phyloP scores from a whole-genome alignment of 2,888 invertebrate species.

The Lasioglossum figueresi region DNA sequence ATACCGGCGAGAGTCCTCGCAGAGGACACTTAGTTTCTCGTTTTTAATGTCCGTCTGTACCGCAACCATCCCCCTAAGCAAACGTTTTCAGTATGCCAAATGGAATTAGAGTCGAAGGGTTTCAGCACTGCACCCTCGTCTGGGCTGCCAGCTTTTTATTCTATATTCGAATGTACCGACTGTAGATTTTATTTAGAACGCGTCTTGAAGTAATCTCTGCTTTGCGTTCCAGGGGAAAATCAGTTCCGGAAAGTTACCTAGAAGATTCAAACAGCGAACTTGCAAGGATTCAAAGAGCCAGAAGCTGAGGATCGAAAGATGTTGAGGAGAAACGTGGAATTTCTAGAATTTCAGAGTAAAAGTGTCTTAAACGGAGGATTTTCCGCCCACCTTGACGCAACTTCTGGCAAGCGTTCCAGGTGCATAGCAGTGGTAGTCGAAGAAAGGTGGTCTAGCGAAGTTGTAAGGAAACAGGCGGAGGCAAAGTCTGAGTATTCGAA shows the following conservation, averaged over 20 bases:
- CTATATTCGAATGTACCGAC: not conserved
- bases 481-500: not conserved
- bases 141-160: not conserved
- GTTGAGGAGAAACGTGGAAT: not conserved
- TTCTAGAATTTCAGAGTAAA: not conserved
- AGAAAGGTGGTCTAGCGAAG: constrained; percentile 73
- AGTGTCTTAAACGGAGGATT: not conserved
- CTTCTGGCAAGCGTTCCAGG: not conserved
- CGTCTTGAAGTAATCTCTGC: not conserved
- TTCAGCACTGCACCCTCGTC: not conserved
- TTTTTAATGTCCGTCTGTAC: constrained; percentile 46
- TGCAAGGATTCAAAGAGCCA: not conserved
- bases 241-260: not conserved
- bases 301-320: not conserved
- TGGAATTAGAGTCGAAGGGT: constrained; percentile 35
- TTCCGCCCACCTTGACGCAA: not conserved
- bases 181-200: not conserved
- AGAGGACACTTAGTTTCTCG: constrained; percentile 70
- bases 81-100: constrained; percentile 38
- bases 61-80: constrained; percentile 16
- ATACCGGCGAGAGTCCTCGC: constrained; percentile 71
- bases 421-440: not conserved
- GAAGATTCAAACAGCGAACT: not conserved
- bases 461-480: constrained; percentile 17
- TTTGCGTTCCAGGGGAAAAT: not conserved